Evolutionary conservation across 2,888 invertebrate genomes (phyloP), one percentile per base, ranked within the genome.

Genomic region (Agonopterix alstromeriana): DNA sequence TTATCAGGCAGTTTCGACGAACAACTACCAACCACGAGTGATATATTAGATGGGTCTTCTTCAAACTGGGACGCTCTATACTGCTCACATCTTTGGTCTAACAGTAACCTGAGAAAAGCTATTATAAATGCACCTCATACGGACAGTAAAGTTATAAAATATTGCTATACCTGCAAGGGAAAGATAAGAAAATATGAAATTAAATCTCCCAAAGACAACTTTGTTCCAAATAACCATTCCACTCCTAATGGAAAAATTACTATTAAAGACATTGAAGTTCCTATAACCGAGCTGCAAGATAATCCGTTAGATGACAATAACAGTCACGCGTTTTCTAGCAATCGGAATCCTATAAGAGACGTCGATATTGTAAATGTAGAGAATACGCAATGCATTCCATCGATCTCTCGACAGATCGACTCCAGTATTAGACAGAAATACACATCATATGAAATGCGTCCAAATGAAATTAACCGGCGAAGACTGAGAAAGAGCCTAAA

Each of bases 141-240:
- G 48, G 71, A 84, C 50, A 73, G 62, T 50, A 77, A 70, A 69
- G 63, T 65, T 43, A 73, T 78, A 52, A 80, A 77, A 60, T 78
- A 84, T 59, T 87, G 88, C 57, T 81, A 82, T 51, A 77, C 79
- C 7, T 87, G 86, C 63, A 80, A 69, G 58, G 85, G 84, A 48
- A 88, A 87, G 70, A 81, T 86, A 64, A 78, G 86, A 67, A 86
- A 81, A 70, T 87, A 87, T 73, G 77, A 84, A 60, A 57, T 87
- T 49, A 77, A 70, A 56, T 68, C 77, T 47, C 60, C 71, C 48
- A 73, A 58, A 53, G 54, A 65, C 46, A 68, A 50, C 53, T 87
- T 88, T 60, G 58, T 65, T 56, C 88, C 88, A 41, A 70, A 70
- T 53, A 73, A 65, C 61, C 79, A 83, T 75, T 87, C 88, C 52